These are phyloP conservation scores for Volucella inanis DNA, from an alignment of 2,888 invertebrate genomes.

Conservation along the genomic window DNA sequence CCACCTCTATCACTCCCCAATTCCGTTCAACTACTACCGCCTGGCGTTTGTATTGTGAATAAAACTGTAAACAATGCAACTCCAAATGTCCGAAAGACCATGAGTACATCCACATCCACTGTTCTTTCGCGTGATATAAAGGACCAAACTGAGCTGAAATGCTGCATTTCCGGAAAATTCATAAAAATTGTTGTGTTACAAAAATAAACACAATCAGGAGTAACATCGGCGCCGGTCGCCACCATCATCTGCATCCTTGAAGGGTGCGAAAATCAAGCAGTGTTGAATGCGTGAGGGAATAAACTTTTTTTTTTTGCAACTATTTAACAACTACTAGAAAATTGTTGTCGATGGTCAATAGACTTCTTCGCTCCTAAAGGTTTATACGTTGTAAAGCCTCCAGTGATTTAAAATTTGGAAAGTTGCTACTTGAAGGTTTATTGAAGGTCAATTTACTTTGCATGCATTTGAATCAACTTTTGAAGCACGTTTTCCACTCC, in stretches of 20 bases:
- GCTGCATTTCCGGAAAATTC: constrained; percentile 49
- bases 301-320: too few species aligned
- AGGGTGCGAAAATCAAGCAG: neutral
- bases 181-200: constrained; percentile 60
- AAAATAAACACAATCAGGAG: constrained; percentile 42
- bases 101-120: constrained; percentile 46
- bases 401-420: too few species aligned
- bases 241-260: neutral
- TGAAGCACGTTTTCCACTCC: too few species aligned
- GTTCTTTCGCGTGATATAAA: constrained; percentile 57
- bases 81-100: constrained; percentile 52
- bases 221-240: too few species aligned
- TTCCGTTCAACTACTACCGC: neutral
- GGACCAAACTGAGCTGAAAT: constrained; percentile 41
- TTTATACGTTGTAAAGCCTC: too few species aligned
- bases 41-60: constrained; percentile 32
- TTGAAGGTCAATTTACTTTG: too few species aligned
- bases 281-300: too few species aligned
- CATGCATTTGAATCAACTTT: too few species aligned
- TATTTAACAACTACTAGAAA: too few species aligned
- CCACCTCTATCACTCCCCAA: constrained; percentile 3
- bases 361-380: too few species aligned
- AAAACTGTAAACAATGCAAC: constrained; percentile 66
- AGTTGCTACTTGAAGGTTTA: too few species aligned
- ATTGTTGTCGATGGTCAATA: too few species aligned